phyloP scores from a whole-genome alignment of 2,797 vertebrate genomes.

The Podarcis siculus region DNA sequence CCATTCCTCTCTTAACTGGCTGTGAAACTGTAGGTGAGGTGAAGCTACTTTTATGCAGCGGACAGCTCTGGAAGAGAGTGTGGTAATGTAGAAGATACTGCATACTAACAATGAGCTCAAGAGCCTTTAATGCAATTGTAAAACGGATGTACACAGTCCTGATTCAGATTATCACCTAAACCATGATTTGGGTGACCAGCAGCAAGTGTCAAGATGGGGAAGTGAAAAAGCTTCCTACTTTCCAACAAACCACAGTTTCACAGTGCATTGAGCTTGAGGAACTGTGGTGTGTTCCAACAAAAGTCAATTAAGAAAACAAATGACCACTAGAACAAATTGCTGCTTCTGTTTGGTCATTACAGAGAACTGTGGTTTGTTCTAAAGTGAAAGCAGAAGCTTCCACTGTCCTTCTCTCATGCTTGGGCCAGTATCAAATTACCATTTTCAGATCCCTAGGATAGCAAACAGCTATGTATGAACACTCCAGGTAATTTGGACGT shows the following conservation, averaged over 20 bases:
- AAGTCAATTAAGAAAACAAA: neutral
- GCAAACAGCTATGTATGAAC: neutral
- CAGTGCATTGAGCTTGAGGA: neutral
- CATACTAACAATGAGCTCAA: neutral
- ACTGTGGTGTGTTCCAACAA: neutral
- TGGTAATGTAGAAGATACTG: neutral
- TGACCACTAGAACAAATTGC: neutral
- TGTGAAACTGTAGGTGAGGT: neutral
- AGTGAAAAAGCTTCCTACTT: neutral
- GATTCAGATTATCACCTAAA: neutral
- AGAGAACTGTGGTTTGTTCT: neutral
- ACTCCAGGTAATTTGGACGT: neutral
- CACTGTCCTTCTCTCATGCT: neutral
- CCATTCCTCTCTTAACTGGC: neutral
- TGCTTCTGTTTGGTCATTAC: neutral
- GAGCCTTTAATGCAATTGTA: neutral
- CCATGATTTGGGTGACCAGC: too few relatives aligned
- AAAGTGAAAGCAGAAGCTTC: neutral
- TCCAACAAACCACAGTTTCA: neutral
- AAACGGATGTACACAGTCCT: neutral
- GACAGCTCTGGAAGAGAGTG: neutral
- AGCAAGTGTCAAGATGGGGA: neutral
- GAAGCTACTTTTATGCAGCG: neutral
- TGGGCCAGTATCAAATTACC: neutral
- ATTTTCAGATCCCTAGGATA: neutral